Evolutionary conservation across 2,888 invertebrate genomes (phyloP), one percentile per base, ranked within the genome.

Genomic region (Eulithis testata): DNA sequence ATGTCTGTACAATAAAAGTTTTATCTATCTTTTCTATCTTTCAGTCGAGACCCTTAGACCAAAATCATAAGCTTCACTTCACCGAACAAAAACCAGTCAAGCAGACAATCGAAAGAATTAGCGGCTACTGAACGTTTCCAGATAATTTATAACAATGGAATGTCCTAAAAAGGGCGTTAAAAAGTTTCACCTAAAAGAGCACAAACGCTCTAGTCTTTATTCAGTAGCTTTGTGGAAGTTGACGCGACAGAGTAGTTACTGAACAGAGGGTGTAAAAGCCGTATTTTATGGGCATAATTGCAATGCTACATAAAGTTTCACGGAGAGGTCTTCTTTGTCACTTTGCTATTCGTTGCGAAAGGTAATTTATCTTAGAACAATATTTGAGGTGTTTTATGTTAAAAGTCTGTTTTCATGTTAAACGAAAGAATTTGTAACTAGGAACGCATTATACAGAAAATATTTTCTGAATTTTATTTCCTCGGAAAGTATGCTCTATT

Each of bases 221-320:
- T 84, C 84, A 81, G 80, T 82, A 81, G 83, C 82, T 84, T 86
- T 85, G 83, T 83, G 76, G 70, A 80, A 86, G 81, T 82, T 85
- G 84, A 84, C 84, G 78, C 73, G 68, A 60, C 31, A 66, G 66
- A 62, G 47, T 55, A 62, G 12, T 47, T 9, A 31, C 11, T 4
- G 6, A 11, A 47, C 55, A 63, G 66, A 52, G 12, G 12, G 44
- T 37, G 11, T 11, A 58, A 37, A 50, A 36, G 3, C 52, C 37
- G 5, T 49, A 21, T 21, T 49, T 31, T 5, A 31, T 31, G 31
- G 31, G 31, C 31, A 31, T 31, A 6, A 31, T 31, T 31, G 31
- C 31, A 31, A 31, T 31, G 6, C 31, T 31, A 31, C 31, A 31
- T 6, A 31, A 6, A 31, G 31, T 31, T 31, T 2, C 31, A 31